A percentile compares a stretch with the other conserved stretches of the same genome.
Conservation (phyloP, 2,113 vertebrate species). For the Ia io region DNA sequence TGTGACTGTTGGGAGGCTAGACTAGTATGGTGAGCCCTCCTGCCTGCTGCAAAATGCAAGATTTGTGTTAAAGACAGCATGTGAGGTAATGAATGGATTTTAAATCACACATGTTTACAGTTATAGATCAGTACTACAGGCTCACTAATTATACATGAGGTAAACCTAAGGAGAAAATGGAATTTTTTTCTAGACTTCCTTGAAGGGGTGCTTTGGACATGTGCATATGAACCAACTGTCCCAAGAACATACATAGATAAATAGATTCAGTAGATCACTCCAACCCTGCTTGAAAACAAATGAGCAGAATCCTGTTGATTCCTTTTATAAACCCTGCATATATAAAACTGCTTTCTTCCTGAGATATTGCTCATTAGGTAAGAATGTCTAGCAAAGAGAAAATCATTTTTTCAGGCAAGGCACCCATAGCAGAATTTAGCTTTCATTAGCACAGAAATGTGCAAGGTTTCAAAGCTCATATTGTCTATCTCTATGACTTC, state of each 20-base stretch:
- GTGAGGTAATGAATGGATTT: not conserved
- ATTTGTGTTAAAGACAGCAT: not conserved
- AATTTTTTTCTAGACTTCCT: not conserved
- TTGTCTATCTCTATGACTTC: not conserved
- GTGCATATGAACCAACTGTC: not conserved
- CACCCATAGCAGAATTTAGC: not conserved
- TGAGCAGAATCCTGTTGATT: not conserved
- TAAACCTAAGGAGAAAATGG: not conserved
- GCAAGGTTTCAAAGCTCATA: not conserved
- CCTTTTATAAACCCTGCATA: not conserved
- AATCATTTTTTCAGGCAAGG: conserved; percentile 36
- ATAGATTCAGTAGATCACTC: not conserved
- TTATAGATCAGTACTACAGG: not conserved
- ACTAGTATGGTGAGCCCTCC: not conserved
- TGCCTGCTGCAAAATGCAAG: not conserved
- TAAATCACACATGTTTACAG: not conserved
- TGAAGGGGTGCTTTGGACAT: not conserved
- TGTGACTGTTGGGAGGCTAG: not conserved
- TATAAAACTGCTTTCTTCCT: not conserved
- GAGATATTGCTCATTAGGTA: not conserved
- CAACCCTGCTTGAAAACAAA: not conserved
- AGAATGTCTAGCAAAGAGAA: not conserved
- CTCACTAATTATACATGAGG: not conserved
- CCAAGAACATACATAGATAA: not conserved
- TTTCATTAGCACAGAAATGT: not conserved